These are phyloP conservation scores for Lacerta bilineata DNA, from an alignment of 2,797 vertebrate species.

Conservation along the genomic window DNA sequence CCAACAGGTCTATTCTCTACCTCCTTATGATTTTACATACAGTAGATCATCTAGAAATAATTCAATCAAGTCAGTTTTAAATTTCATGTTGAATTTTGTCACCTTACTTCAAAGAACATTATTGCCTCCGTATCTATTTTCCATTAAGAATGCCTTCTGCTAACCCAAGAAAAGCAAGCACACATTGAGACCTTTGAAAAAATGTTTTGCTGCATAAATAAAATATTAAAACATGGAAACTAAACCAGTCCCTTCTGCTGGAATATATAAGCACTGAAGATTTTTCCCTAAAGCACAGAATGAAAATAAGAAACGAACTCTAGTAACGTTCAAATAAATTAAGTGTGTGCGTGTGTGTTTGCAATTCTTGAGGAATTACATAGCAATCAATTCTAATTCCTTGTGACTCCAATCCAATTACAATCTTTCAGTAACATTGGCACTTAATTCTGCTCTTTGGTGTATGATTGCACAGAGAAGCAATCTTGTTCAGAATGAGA, in stretches of 20 bases:
- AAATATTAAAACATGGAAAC: no score
- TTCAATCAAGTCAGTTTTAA: background rate
- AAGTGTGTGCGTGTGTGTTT: background rate
- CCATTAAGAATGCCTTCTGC: background rate
- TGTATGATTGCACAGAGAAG: constrained; percentile 59
- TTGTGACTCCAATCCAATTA: constrained; percentile 50
- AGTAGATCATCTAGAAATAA: rapidly evolving
- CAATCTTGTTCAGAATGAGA: constrained; percentile 59
- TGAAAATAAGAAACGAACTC: background rate
- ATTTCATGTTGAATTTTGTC: background rate
- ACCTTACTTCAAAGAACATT: background rate
- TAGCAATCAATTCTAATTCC: constrained; percentile 36
- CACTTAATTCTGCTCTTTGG: constrained; percentile 52
- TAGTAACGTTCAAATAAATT: background rate
- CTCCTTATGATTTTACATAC: background rate
- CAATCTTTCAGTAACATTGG: constrained; percentile 49
- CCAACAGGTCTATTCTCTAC: no score
- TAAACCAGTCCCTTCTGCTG: background rate
- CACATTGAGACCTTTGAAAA: no score
- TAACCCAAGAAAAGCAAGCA: background rate
- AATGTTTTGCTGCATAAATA: no score
- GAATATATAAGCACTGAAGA: background rate
- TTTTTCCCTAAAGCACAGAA: constrained; percentile 3
- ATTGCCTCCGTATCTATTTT: background rate
- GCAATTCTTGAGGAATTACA: constrained; percentile 20